Evolutionary conservation across 2,888 invertebrate species (phyloP), one percentile per base, ranked within the genome.

Genomic region (Mythimna ferrago): DNA sequence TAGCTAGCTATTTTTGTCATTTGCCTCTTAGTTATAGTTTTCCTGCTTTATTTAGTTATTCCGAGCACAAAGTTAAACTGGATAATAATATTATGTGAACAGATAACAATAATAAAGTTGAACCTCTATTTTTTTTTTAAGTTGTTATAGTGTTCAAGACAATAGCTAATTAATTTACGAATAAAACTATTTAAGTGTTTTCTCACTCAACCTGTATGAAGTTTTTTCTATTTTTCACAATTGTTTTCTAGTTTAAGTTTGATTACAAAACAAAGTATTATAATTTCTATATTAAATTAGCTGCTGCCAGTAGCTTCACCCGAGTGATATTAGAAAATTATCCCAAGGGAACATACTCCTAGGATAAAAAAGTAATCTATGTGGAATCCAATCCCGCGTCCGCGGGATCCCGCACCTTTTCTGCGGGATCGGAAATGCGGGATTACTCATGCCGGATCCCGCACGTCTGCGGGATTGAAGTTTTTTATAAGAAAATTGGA

Each of bases 161-260:
- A 57, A 77, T 69, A 68, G 51, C 26, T 78, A 32, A 70, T 70
- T 70, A 61, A 77, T 38, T 56, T 51, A 71, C 16, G 10, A 62
- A 51, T 32, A 78, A 62, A 51, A 62, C 51, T 26, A 56, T 48
- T 48, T n/a, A 78, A 68, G 26, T 54, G 9, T 56, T 51, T 75
- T 71, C 41, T 48, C 71, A 54, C n/a, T 19, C 14, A 16, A 44
- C 16, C 41, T 66, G n/a, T 32, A 35, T 38, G 11, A 35, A 57
- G 16, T 9, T n/a, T 35, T 21, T 66, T 76, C 0, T 11, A 10
- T 3, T 62, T 71, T 74, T 63, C 14, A 21, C 9, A 44, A 14
- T 19, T n/a, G 6, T 71, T 51, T 72, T 32, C 32, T n/a, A 6
- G 44, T 48, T 16, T 9, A 38, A 21, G 1, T 57, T 14, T 19